Evolutionary conservation across 2,113 vertebrate species (phyloP).

Genomic region (Alethe diademata): DNA sequence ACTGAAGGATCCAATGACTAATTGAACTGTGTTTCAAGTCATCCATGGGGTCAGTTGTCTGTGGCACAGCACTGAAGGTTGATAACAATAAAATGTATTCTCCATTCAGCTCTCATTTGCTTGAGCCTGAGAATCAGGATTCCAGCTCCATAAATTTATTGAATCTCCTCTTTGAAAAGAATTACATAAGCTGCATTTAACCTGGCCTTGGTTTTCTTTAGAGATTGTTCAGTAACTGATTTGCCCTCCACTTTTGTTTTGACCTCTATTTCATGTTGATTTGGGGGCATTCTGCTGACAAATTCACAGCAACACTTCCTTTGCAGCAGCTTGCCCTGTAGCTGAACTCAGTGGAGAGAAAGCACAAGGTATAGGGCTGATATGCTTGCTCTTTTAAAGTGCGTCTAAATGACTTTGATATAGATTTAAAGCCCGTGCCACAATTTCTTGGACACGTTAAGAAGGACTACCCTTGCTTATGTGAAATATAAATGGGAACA

Average conservation of each 20-base stretch:
- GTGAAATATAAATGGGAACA: not conserved
- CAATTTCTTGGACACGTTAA: not conserved
- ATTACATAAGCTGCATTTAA: conserved; percentile 13
- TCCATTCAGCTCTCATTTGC: not conserved
- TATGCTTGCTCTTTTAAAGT: not conserved
- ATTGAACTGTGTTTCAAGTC: not conserved
- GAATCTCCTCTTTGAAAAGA: not conserved
- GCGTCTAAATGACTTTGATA: not conserved
- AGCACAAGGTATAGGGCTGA: not conserved
- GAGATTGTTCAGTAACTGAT: not conserved
- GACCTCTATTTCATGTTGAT: not conserved
- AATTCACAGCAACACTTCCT: not conserved
- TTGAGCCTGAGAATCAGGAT: not conserved
- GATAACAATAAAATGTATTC: not conserved
- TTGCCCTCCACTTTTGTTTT: not conserved
- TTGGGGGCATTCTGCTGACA: not conserved
- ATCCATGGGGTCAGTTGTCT: not conserved
- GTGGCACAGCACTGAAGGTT: not conserved
- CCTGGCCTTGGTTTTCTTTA: not conserved
- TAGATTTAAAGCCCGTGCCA: not conserved
- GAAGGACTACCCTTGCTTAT: not conserved
- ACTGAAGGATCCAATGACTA: not conserved
- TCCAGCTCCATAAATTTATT: not conserved
- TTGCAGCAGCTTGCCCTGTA: not conserved
- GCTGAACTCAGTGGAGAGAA: not conserved